Evolutionary conservation across 2,113 vertebrate species (phyloP), one percentile per base, ranked within the genome.

Genomic region (Calypte anna): DNA sequence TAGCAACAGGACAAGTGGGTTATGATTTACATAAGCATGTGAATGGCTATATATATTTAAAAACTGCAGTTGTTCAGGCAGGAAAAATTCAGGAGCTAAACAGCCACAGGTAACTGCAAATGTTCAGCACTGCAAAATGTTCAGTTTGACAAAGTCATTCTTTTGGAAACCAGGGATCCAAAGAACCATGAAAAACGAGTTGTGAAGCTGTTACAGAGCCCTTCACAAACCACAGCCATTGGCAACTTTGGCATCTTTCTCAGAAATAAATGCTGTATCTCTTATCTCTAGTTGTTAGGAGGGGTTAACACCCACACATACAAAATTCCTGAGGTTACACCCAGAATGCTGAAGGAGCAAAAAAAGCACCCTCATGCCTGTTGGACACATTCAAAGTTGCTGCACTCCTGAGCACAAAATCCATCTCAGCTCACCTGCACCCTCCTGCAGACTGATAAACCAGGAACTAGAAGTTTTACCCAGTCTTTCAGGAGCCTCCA

Each of bases 91-190:
- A 74, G 46, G 73, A 87, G 24, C 22, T 70, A 10, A 79, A 75
- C 6, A 25, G 53, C 53, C 57, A 44, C 5, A 55, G 43, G 33
- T 46, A 74, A 69, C 0, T 1, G 33, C 20, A 53, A 28, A 53
- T 25, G 40, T 40, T 40, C 53, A 82, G 70, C 23, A 58, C 1
- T 21, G 19, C 14, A 75, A 63, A 79, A 43, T 0, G 4, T 19
- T 90, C 70, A 44, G 0, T 9, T 21, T 40, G 57, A 58, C 1
- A 0, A 0, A 16, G 33, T 12, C 24, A 30, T 43, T 85, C 30
- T 66, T 85, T 24, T 31, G 54, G 62, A 79, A 92, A 63, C 31
- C 5, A 8, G 1, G 8, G 15, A 75, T 40, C 30, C 51, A 66
- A 23, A 58, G 43, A 95, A 50, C 23, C 57, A n/a, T 2, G 10